Conservation (phyloP, 2,113 vertebrate species). For the Thymallus thymallus region DNA sequence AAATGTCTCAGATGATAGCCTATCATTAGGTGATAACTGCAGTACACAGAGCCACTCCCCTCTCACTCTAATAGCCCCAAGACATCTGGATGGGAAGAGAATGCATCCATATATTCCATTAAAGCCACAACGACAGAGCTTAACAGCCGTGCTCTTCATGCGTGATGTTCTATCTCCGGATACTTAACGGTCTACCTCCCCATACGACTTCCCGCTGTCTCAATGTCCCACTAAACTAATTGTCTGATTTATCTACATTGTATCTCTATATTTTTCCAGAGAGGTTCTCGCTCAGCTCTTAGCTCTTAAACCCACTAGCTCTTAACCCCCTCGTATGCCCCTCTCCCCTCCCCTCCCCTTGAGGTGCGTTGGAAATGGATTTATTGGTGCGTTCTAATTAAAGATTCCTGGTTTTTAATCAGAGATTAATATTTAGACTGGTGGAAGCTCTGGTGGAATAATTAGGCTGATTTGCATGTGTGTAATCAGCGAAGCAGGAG, state of each 20-base stretch:
- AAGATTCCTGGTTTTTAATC: slow-evolving; percentile 36
- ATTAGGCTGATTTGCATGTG: slow-evolving; percentile 20
- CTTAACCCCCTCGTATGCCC: neutral
- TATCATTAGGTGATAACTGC: slow-evolving; percentile 21
- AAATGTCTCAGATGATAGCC: slow-evolving; percentile 5
- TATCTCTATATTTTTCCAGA: slow-evolving; percentile 25
- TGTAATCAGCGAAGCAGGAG: slow-evolving; percentile 27
- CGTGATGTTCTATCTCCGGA: neutral
- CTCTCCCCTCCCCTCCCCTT: neutral
- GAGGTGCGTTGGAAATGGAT: slow-evolving; percentile 22
- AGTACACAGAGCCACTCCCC: neutral
- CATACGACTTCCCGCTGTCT: slow-evolving; percentile 7
- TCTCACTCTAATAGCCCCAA: neutral
- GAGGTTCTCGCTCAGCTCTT: slow-evolving; percentile 17
- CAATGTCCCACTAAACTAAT: slow-evolving; percentile 27
- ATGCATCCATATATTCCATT: neutral
- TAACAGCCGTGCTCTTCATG: neutral
- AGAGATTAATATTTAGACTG: slow-evolving; percentile 32
- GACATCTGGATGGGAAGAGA: neutral
- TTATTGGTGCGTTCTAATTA: slow-evolving; percentile 37
- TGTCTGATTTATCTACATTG: slow-evolving; percentile 28
- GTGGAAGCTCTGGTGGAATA: slow-evolving; percentile 1
- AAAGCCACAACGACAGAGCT: neutral
- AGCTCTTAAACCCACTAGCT: too few relatives aligned
- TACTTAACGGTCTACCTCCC: neutral